A percentile compares a stretch with the other conserved stretches of the same genome.
These are phyloP conservation scores for Ormyrus pomaceus DNA, from an alignment of 2,888 invertebrate species.

Conservation along the genomic window DNA sequence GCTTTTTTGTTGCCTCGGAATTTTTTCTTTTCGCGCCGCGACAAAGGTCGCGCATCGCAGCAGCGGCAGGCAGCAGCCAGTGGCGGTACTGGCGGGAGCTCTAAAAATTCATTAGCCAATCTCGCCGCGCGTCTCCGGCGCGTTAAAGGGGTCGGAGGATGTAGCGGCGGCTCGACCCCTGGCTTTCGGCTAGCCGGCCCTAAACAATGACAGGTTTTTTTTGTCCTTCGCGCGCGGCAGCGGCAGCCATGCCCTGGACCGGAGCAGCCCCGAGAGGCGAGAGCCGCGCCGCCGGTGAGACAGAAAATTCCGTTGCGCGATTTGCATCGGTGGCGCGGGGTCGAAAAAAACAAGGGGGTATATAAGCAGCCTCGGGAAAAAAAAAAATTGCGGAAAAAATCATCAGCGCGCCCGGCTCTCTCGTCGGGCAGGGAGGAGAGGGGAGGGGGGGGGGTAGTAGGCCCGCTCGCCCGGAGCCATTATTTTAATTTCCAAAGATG, in stretches of 20 bases:
- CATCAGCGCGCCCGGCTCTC: not conserved
- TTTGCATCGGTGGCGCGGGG: constrained; percentile 53
- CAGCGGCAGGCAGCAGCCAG: not conserved
- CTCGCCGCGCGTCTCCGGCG: not conserved
- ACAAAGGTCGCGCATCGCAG: constrained; percentile 10
- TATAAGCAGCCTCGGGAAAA: constrained; percentile 21
- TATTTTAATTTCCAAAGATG: constrained; percentile 51
- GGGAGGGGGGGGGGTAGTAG: not conserved
- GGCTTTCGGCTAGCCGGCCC: constrained; percentile 49
- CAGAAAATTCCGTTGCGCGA: constrained; percentile 55
- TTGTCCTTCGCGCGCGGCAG: constrained; percentile 56
- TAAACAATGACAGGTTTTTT: constrained; percentile 58
- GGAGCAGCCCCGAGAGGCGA: not conserved
- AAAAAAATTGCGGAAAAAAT: constrained; percentile 58
- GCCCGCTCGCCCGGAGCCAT: constrained; percentile 13
- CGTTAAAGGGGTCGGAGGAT: constrained; percentile 49
- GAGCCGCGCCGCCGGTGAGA: constrained; percentile 31
- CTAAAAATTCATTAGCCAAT: constrained; percentile 58
- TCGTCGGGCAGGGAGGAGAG: not conserved
- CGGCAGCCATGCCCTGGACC: not conserved
- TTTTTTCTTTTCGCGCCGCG: constrained; percentile 19
- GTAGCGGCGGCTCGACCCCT: constrained; percentile 27
- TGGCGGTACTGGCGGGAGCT: constrained; percentile 3
- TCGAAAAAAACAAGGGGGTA: constrained; percentile 17
- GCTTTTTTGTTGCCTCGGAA: constrained; percentile 2